A percentile compares a stretch with the other conserved stretches of the same genome.
These are phyloP conservation scores for Ptyas mucosa DNA, from an alignment of 2,113 vertebrate genomes.

Conservation along the genomic window DNA sequence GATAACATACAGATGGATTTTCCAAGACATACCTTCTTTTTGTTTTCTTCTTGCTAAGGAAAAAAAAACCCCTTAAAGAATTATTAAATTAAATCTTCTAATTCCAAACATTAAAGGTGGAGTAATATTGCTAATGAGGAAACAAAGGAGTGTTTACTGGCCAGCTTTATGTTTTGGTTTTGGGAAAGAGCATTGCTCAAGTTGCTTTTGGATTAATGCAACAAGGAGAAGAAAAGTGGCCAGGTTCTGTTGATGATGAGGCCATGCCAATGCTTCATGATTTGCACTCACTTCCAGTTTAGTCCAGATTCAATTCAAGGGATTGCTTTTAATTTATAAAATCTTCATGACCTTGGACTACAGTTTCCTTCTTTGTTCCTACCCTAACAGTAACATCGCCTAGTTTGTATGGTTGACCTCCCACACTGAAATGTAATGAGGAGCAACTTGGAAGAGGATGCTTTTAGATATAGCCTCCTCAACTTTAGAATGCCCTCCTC, in stretches of 20 bases:
- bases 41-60: not conserved
- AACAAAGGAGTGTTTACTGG: not conserved
- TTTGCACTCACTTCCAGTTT: not conserved
- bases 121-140: not conserved
- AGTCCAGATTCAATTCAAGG: not conserved
- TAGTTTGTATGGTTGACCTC: not conserved
- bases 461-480: not conserved
- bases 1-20: not conserved
- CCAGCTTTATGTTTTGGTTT: not conserved
- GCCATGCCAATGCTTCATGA: not conserved
- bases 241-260: not conserved
- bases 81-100: not conserved
- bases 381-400: not conserved
- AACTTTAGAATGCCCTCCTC: not conserved
- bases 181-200: not conserved
- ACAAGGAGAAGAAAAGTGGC: not conserved
- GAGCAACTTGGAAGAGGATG: not conserved
- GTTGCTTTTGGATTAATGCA: not conserved
- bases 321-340: not conserved
- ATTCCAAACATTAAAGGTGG: not conserved
- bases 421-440: not conserved
- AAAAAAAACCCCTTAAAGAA: not conserved
- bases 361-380: not conserved
- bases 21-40: not conserved
- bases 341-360: not conserved